Base-by-base conservation (phyloP, 2,113 vertebrate species). In the Burhinus oedicnemus region DNA sequence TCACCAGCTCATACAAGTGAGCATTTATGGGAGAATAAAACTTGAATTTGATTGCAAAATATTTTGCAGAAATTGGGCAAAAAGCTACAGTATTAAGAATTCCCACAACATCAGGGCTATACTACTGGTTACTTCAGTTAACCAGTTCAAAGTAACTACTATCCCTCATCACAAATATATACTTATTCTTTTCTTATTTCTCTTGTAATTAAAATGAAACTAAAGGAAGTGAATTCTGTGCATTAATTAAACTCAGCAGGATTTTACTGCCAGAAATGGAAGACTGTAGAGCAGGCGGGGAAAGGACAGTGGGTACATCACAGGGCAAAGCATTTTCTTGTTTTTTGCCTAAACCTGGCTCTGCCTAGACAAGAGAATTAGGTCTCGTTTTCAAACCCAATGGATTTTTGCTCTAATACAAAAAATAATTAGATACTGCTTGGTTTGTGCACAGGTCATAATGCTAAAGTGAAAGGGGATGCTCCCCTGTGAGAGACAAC, bases 281-380 rank as follows among this genome's bases (percentile, higher is more conserved):
- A 72, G 42, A 44, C n/a, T 15, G 17, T 44, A 58, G 71, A 62
- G 58, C 61, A 86, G 36, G 7, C 0, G 0, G 26, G 21, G 12
- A 72, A 88, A 61, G 21, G 30, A 8, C 40, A 79, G 75, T 29
- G 20, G 7, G 26, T 72, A 12, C 4, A 6, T 76, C 20, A 71
- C 25, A 51, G 52, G 15, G 15, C 71, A 42, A 70, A 68, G 18
- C 1, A 5, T 52, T 82, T 90, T 47, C 8, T 65, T 71, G 26
- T 1, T 4, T 78, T 77, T 83, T 91, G 5, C 21, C 18, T 80
- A 69, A 76, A 34, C 15, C 19, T 79, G 8, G 7, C 32, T 66
- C n/a, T 55, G 4, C 32, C 52, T 44, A 1, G 38, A 29, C 11
- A 45, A n/a, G 17, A 78, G 21, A 58, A 71, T 30, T 27, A 27